Base-by-base conservation (phyloP, 2,888 invertebrate genomes). In the Eretmocerus hayati region DNA sequence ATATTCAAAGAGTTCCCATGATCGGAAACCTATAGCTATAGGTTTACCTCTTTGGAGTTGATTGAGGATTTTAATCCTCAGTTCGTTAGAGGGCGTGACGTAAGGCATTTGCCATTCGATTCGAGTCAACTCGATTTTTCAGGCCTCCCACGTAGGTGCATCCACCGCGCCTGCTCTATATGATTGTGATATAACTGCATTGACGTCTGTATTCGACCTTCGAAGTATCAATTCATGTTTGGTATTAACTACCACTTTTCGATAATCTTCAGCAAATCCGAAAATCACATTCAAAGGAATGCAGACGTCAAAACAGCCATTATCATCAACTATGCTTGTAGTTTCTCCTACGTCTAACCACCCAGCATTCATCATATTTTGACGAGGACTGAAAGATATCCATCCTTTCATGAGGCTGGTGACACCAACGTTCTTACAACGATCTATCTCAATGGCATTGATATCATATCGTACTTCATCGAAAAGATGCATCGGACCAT, bases 1-100 rank as follows among this genome's bases (percentile, higher is more conserved):
- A 58, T 66, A 68, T 56, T 67, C 65, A 54, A 65, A 65, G 20
- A 71, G 37, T 42, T 69, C 66, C 67, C 68, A 70, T 30, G 60
- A 64, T 48, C 70, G 50, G 53, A 67, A 69, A 49, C 52, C 54
- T 38, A 55, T 58, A 16, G 46, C 9, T 31, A 56, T 53, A 11
- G 55, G 46, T 20, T 41, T 32, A 45, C 55, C 52, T 42, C 49
- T 55, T 13, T 37, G 43, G 23, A 57, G 49, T 35, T 43, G 46
- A 16, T 51, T 49, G 6, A 57, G 22, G 19, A 58, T 31, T 31
- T 55, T 38, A 18, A 56, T 52, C 52, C 56, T 57, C 21, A 48
- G 45, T 23, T 40, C 26, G 46, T 56, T 54, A 5, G 52, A 41
- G 16, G 55, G 37, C 30, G 32, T 42, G 2, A 56, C 37, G 47